Conservation (phyloP, 2,888 invertebrate species). For the Melanophora roralis region DNA sequence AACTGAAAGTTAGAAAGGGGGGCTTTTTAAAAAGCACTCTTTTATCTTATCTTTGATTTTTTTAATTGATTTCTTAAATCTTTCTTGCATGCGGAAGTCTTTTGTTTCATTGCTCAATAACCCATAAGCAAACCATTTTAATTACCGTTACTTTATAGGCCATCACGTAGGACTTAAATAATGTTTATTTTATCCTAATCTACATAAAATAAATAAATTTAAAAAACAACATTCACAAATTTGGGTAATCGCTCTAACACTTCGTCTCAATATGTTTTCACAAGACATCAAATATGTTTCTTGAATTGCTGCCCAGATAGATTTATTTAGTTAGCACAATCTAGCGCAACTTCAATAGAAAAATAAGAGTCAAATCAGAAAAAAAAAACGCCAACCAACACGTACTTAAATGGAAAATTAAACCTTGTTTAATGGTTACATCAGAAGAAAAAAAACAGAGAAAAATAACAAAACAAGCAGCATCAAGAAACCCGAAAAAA, state of each 20-base stretch:
- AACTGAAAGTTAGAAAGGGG: too few species aligned
- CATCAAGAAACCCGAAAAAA: constrained; percentile 24
- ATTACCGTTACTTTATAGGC: not conserved
- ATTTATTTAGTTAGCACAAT: constrained; percentile 66
- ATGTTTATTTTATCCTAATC: not conserved
- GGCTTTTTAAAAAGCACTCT: too few species aligned
- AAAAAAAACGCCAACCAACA: constrained; percentile 23
- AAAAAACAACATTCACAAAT: not conserved
- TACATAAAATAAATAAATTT: not conserved
- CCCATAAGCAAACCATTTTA: not conserved
- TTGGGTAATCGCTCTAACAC: constrained; percentile 17
- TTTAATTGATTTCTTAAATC: not conserved
- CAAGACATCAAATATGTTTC: constrained; percentile 38
- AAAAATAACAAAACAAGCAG: constrained; percentile 4
- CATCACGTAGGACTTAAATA: constrained; percentile 1
- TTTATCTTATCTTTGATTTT: too few species aligned
- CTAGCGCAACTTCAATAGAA: constrained; percentile 69
- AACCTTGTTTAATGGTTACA: constrained; percentile 72
- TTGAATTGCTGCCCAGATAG: constrained; percentile 41
- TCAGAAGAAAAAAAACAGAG: constrained; percentile 65
- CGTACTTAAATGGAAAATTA: constrained; percentile 75
- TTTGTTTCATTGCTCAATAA: not conserved
- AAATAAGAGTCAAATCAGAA: constrained; percentile 54
- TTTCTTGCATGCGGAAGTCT: not conserved
- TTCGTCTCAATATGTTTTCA: constrained; percentile 24